Percentiles rank a stretch among this genome's conserved stretches.
These are phyloP conservation scores for Cyclopterus lumpus DNA, from an alignment of 2,797 vertebrate genomes.

Conservation along the genomic window DNA sequence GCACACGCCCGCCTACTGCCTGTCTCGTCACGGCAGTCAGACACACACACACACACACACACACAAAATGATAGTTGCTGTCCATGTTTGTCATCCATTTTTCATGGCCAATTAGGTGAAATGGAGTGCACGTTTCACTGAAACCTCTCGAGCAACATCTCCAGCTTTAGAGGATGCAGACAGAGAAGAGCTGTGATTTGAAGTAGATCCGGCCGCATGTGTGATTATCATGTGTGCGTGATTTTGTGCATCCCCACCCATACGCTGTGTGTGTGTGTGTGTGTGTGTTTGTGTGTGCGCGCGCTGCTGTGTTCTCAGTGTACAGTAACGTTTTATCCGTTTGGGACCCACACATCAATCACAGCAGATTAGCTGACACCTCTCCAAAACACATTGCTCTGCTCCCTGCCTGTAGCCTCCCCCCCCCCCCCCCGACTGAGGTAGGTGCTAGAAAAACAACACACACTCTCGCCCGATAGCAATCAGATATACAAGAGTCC, in stretches of 20 bases:
- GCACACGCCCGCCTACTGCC: conserved; percentile 5
- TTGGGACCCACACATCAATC: conserved; percentile 75
- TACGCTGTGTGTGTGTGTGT: background rate
- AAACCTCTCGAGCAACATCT: conserved; percentile 55
- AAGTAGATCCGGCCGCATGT: conserved; percentile 22
- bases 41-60: conserved; percentile 27
- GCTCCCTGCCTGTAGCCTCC: conserved; percentile 56
- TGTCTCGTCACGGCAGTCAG: conserved; percentile 21
- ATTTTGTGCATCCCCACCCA: background rate
- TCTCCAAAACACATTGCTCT: conserved; percentile 75
- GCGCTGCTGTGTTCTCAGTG: conserved; percentile 25
- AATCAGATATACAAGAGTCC: conserved; percentile 54
- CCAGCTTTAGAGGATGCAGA: conserved; percentile 34
- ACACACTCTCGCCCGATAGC: conserved; percentile 37
- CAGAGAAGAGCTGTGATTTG: conserved; percentile 28
- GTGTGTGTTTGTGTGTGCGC: conserved; percentile 6
- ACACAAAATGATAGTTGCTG: conserved; percentile 53
- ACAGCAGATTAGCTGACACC: conserved; percentile 77
- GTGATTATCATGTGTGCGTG: conserved; percentile 32
- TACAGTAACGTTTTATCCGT: conserved; percentile 72
- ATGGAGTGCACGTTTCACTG: conserved; percentile 57
- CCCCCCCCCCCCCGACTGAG: conserved; percentile 52
- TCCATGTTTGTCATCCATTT: conserved; percentile 78
- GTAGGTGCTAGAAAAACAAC: conserved; percentile 64
- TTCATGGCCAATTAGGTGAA: conserved; percentile 75